phyloP scores from a whole-genome alignment of 2,888 invertebrate genomes.

The Caenorhabditis virilis region DNA sequence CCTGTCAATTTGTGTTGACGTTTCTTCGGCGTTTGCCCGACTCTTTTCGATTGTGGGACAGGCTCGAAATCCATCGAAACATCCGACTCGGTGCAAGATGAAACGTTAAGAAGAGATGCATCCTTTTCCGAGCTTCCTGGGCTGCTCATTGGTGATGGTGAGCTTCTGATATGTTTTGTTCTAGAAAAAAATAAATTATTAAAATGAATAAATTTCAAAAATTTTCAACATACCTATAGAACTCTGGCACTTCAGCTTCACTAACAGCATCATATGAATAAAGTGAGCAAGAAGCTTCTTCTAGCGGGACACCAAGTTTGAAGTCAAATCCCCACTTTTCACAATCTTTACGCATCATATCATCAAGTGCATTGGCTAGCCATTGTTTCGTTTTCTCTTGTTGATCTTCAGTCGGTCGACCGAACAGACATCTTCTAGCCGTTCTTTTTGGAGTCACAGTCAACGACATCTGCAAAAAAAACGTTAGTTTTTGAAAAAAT shows the following conservation, averaged over 20 bases:
- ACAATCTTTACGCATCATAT: slow-evolving; percentile 11
- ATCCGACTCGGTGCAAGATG: slow-evolving; percentile 1
- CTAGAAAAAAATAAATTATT: too few relatives aligned
- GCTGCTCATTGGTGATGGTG: slow-evolving; percentile 17
- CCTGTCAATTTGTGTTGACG: slow-evolving; percentile 27
- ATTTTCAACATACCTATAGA: slow-evolving; percentile 24
- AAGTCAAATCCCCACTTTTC: slow-evolving; percentile 45
- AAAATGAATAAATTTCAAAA: too few relatives aligned
- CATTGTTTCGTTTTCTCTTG: slow-evolving; percentile 9
- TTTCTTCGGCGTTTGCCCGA: slow-evolving; percentile 16
- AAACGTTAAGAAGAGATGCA: slow-evolving; percentile 8
- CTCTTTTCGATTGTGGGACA: slow-evolving; percentile 3
- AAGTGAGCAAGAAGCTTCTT: slow-evolving; percentile 4
- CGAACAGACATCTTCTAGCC: slow-evolving; percentile 34
- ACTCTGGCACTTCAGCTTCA: slow-evolving; percentile 18
- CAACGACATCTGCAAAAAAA: slow-evolving; percentile 6
- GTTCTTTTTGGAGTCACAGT: slow-evolving; percentile 8
- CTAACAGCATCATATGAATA: slow-evolving; percentile 12
- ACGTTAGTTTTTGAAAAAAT: neutral
- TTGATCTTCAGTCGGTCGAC: slow-evolving; percentile 23
- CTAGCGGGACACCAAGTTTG: slow-evolving; percentile 27
- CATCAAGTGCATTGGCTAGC: slow-evolving; percentile 19
- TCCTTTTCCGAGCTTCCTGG: slow-evolving; percentile 18
- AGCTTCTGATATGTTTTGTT: slow-evolving; percentile 6
- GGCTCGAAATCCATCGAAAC: slow-evolving; percentile 15